Conservation (phyloP, 2,797 vertebrate genomes). For the Sebastes cheni region DNA sequence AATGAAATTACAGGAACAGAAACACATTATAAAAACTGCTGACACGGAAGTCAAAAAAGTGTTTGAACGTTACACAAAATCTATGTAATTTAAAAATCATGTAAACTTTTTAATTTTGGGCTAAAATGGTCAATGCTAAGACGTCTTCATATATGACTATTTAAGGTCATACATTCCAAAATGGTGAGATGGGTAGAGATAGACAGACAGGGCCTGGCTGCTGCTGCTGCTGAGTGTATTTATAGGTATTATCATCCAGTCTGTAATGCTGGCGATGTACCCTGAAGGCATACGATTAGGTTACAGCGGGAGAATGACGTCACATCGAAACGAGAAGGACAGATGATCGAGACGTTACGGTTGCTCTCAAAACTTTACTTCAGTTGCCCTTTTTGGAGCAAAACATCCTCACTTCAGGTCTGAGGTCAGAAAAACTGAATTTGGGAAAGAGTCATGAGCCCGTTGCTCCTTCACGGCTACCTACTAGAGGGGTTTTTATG, state of each 20-base stretch:
- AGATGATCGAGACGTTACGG: constrained; percentile 63
- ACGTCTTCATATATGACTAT: constrained; percentile 66
- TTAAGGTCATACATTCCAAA: constrained; percentile 79
- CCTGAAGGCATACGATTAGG: constrained; percentile 61
- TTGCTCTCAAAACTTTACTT: constrained; percentile 69
- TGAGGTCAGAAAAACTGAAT: constrained; percentile 61
- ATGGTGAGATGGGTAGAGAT: constrained; percentile 73
- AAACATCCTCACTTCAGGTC: constrained; percentile 43
- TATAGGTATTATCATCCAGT: constrained; percentile 72
- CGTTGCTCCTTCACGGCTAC: constrained; percentile 32
- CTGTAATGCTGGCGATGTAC: constrained; percentile 59
- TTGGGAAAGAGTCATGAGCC: constrained; percentile 48
- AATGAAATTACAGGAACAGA: not conserved
- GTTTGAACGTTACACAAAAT: not conserved
- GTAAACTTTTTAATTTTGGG: constrained; percentile 4
- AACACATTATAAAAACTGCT: not conserved
- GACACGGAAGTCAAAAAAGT: not conserved
- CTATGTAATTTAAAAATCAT: not conserved
- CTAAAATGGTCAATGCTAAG: constrained; percentile 28
- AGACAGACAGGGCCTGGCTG: constrained; percentile 65
- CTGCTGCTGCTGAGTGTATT: constrained; percentile 58
- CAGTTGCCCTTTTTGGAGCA: constrained; percentile 65
- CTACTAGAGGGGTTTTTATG: not conserved
- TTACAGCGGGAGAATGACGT: constrained; percentile 73
- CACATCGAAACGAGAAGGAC: constrained; percentile 68